Percentiles rank a stretch among this genome's conserved stretches.
phyloP scores from a whole-genome alignment of 2,888 invertebrate genomes.

The Hetaerina titia region DNA sequence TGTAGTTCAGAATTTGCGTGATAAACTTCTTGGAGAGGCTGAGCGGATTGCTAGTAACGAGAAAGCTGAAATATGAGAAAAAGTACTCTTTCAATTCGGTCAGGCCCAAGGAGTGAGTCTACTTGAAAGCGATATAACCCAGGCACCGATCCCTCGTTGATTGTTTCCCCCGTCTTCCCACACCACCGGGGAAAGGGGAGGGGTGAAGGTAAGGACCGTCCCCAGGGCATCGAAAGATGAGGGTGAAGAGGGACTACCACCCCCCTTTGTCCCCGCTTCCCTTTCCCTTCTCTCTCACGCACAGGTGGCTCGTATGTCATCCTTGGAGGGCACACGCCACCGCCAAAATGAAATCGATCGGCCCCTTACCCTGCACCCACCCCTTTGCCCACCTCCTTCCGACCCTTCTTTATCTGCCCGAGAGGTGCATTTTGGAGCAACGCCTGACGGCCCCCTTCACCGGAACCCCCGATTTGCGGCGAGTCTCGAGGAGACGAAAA shows the following conservation, averaged over 20 bases:
- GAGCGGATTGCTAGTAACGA: background rate
- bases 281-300: background rate
- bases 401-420: too few relatives aligned
- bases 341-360: conserved; percentile 8
- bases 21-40: too few relatives aligned
- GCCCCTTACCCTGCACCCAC: background rate
- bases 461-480: too few relatives aligned
- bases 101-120: background rate
- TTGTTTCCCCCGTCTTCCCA: background rate
- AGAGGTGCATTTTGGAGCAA: too few relatives aligned
- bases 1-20: too few relatives aligned
- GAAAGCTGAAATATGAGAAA: background rate
- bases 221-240: background rate
- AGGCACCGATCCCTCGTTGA: background rate
- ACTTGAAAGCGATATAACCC: background rate
- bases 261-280: background rate
- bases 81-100: background rate
- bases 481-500: too few relatives aligned
- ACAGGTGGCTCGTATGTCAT: conserved; percentile 62
- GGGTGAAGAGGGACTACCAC: background rate
- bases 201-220: background rate
- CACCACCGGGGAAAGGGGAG: too few relatives aligned
- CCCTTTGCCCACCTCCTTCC: background rate
- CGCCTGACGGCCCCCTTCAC: too few relatives aligned
- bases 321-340: background rate